Conservation (phyloP, 2,888 invertebrate genomes). For the Lymantria dispar region DNA sequence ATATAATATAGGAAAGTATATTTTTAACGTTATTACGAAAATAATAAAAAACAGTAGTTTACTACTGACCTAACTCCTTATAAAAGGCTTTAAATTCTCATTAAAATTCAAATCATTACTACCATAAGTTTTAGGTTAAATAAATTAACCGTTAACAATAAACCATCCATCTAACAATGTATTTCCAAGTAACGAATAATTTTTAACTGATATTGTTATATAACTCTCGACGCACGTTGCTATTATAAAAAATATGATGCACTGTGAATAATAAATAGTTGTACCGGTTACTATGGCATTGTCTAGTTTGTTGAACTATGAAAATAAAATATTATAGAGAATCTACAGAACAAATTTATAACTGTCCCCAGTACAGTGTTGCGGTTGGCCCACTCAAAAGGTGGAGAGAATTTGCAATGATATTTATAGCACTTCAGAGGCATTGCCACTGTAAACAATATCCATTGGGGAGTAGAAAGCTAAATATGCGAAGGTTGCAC, state of each 20-base stretch:
- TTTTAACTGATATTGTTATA: conserved; percentile 12
- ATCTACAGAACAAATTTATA: too few species aligned
- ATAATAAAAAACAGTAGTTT: not conserved
- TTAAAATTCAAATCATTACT: not conserved
- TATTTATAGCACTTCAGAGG: too few species aligned
- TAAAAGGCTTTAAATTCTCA: not conserved
- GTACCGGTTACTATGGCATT: conserved; percentile 2
- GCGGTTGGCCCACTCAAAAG: too few species aligned
- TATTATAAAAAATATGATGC: conserved; percentile 20
- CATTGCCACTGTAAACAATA: too few species aligned
- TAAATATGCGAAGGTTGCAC: too few species aligned
- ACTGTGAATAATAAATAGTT: conserved; percentile 8
- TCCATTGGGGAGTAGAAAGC: too few species aligned
- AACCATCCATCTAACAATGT: conserved; percentile 9
- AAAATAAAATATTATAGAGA: too few species aligned
- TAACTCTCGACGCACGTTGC: conserved; percentile 6
- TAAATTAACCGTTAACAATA: conserved; percentile 22
- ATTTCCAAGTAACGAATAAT: conserved; percentile 27
- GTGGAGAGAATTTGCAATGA: too few species aligned
- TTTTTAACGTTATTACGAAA: too few species aligned
- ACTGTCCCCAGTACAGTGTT: too few species aligned
- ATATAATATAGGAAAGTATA: too few species aligned
- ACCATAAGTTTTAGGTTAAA: conserved; percentile 8
- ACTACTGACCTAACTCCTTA: not conserved
- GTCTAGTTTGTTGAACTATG: conserved; percentile 2